phyloP scores from a whole-genome alignment of 1,140 invertebrate species.

The Drosophila teissieri region DNA sequence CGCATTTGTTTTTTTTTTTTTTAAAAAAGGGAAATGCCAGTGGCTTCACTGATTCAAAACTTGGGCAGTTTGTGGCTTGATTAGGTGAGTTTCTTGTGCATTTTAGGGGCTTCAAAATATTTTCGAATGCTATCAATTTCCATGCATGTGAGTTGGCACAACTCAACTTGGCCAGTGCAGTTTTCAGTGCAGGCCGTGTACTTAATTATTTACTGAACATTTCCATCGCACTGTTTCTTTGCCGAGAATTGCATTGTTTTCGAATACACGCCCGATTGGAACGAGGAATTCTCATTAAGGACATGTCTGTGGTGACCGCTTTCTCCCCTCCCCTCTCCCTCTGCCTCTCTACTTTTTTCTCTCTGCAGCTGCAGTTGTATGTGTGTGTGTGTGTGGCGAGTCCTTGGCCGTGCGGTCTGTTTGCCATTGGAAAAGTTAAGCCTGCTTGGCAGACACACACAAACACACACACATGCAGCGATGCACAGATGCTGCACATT shows the following conservation, averaged over 20 bases:
- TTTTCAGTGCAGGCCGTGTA: neutral
- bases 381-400: neutral
- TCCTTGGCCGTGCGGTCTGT: slow-evolving; percentile 12
- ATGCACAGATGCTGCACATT: slow-evolving; percentile 12
- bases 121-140: neutral
- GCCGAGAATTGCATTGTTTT: slow-evolving; percentile 24
- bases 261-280: slow-evolving; percentile 25
- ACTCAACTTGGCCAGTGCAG: too few species aligned
- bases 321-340: neutral
- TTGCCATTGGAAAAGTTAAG: slow-evolving; percentile 47
- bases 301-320: slow-evolving; percentile 25
- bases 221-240: neutral
- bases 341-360: neutral
- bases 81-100: neutral
- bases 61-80: too few species aligned
- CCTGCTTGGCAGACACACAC: slow-evolving; percentile 3
- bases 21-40: too few species aligned
- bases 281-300: slow-evolving; percentile 39
- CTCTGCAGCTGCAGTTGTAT: too few species aligned
- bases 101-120: too few species aligned
- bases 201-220: slow-evolving; percentile 6
- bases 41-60: too few species aligned
- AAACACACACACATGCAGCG: too few species aligned
- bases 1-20: too few species aligned
- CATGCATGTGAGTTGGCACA: neutral